These are phyloP conservation scores for Phasianus colchicus DNA, from an alignment of 2,113 vertebrate genomes.

Conservation along the genomic window DNA sequence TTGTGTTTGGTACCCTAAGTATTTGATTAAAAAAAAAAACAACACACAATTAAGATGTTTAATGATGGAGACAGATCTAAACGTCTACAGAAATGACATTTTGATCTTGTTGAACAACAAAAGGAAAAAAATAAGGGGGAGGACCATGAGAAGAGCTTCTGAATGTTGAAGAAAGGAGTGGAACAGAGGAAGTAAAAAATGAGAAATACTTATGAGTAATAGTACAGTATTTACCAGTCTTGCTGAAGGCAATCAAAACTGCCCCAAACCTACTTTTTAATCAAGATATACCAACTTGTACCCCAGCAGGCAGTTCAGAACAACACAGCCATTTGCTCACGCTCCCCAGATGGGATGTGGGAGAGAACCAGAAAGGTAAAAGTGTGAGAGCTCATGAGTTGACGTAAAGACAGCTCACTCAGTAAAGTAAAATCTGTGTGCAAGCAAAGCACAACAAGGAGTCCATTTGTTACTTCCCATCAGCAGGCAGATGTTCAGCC, in stretches of 20 bases:
- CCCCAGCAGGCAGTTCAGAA: no score
- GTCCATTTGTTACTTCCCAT: no score
- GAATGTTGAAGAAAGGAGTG: neutral
- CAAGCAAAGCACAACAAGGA: no score
- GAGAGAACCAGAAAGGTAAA: no score
- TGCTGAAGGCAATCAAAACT: neutral
- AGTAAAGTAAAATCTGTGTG: no score
- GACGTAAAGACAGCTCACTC: no score
- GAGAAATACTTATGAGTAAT: neutral
- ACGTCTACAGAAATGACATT: neutral
- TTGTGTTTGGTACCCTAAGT: neutral
- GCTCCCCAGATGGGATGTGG: no score
- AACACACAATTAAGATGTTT: neutral
- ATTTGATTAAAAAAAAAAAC: neutral
- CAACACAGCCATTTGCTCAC: no score
- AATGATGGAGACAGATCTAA: neutral
- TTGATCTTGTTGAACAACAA: neutral
- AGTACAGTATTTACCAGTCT: neutral
- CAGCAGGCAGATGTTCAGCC: no score
- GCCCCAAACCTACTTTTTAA: neutral
- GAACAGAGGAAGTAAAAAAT: neutral
- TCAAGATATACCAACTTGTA: neutral
- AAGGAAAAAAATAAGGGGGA: neutral
- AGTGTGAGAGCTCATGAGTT: no score
- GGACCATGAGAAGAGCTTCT: neutral